Conservation (phyloP, 2,113 vertebrate genomes). For the Muntiacus muntjak region DNA sequence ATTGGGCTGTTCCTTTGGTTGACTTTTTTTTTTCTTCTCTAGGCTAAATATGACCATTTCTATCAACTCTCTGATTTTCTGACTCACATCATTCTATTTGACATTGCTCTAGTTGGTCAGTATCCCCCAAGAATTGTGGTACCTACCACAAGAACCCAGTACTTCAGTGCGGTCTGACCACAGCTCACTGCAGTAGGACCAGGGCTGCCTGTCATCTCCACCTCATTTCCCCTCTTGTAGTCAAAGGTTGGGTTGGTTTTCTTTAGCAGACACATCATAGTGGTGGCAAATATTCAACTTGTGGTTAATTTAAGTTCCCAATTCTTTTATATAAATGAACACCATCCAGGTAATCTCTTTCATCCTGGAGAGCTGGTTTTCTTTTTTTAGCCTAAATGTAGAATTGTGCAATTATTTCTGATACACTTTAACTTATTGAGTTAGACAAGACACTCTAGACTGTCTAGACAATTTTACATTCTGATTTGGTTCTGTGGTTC, state of each 20-base stretch:
- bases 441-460: conserved; percentile 49
- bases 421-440: conserved; percentile 42
- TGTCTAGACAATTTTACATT: conserved; percentile 59
- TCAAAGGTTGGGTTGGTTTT: not conserved
- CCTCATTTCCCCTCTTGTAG: not conserved
- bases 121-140: conserved; percentile 53
- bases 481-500: conserved; percentile 44
- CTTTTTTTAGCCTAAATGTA: conserved; percentile 50
- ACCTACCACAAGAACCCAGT: not conserved
- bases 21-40: not conserved
- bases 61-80: conserved; percentile 13
- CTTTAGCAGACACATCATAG: not conserved
- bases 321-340: conserved; percentile 16
- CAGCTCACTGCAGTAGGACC: not conserved
- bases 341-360: not conserved
- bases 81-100: not conserved
- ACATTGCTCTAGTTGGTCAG: conserved; percentile 21
- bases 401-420: conserved; percentile 59
- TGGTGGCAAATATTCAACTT: conserved; percentile 41
- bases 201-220: not conserved
- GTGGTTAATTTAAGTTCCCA: conserved; percentile 37
- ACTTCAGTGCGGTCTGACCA: conserved; percentile 46
- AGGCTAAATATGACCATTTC: not conserved
- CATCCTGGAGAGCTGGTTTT: conserved; percentile 15
- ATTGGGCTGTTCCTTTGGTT: not conserved